A percentile compares a stretch with the other conserved stretches of the same genome.
Conservation (phyloP, 2,888 invertebrate genomes). For the Volucella inflata region DNA sequence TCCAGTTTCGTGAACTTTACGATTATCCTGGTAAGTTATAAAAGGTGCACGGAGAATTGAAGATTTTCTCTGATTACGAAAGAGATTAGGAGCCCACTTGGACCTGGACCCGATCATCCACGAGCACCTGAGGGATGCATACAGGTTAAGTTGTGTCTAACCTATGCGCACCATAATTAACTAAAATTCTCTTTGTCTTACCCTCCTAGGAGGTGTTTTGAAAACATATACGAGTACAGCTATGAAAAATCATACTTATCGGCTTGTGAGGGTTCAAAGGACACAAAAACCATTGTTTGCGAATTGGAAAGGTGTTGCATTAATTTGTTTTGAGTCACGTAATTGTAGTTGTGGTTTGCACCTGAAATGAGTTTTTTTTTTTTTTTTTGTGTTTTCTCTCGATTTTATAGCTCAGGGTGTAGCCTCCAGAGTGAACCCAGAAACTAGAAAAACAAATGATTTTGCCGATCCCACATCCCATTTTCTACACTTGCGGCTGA, state of each 20-base stretch:
- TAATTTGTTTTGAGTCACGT: constrained; percentile 70
- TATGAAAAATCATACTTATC: constrained; percentile 22
- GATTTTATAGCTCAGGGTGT: constrained; percentile 22
- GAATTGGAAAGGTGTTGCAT: constrained; percentile 62
- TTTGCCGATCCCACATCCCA: constrained; percentile 73
- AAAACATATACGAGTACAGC: not conserved
- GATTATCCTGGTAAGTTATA: constrained; percentile 40
- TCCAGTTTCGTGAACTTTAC: constrained; percentile 63
- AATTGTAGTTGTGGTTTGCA: constrained; percentile 47
- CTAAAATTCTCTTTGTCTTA: constrained; percentile 62
- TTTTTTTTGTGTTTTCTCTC: no score
- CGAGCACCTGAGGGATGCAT: constrained; percentile 35
- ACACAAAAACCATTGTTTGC: constrained; percentile 51
- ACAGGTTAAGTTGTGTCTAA: constrained; percentile 7
- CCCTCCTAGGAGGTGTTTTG: not conserved
- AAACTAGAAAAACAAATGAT: constrained; percentile 71
- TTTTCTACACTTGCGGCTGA: constrained; percentile 69
- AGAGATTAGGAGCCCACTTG: constrained; percentile 40
- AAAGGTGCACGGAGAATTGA: constrained; percentile 1
- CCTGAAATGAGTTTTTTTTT: constrained; percentile 32
- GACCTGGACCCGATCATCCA: constrained; percentile 6
- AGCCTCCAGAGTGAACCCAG: constrained; percentile 38
- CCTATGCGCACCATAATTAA: constrained; percentile 63
- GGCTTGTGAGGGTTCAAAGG: constrained; percentile 66
- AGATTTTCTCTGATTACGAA: constrained; percentile 25